phyloP scores from a whole-genome alignment of 2,113 vertebrate species.

The Prinia subflava region DNA sequence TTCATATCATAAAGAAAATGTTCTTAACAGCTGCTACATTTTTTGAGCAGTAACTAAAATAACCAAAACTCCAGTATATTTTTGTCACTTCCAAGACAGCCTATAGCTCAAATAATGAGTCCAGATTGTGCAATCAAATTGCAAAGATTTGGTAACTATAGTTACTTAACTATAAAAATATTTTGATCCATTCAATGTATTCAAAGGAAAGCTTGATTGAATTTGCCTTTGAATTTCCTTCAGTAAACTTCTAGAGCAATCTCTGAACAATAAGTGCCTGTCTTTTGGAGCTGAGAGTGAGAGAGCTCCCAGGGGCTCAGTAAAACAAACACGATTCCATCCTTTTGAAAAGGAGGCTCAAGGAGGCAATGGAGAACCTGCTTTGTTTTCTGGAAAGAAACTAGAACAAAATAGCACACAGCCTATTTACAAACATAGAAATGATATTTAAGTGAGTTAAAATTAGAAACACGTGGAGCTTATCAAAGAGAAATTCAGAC shows the following conservation, averaged over 20 bases:
- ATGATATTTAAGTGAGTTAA: neutral
- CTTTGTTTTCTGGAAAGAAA: neutral
- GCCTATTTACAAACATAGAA: neutral
- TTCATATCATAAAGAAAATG: neutral
- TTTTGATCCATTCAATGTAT: neutral
- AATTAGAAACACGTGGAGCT: neutral
- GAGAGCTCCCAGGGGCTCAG: neutral
- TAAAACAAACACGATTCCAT: neutral
- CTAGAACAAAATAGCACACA: neutral
- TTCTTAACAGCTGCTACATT: neutral
- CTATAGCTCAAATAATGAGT: neutral
- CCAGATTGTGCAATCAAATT: neutral
- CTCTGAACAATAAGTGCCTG: neutral
- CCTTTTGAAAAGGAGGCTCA: neutral
- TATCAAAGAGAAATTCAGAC: neutral
- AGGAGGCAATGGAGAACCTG: neutral
- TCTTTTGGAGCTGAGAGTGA: neutral
- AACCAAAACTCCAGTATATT: no score
- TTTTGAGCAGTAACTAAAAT: no score
- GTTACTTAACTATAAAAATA: neutral
- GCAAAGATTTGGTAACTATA: neutral
- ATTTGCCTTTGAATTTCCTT: slow-evolving; percentile 1
- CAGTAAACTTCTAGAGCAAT: neutral
- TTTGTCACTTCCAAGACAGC: neutral
- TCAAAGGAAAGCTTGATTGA: neutral